Percentiles rank a stretch among this genome's conserved stretches.
phyloP scores from a whole-genome alignment of 1,140 invertebrate species.

The Anastatus disparis region DNA sequence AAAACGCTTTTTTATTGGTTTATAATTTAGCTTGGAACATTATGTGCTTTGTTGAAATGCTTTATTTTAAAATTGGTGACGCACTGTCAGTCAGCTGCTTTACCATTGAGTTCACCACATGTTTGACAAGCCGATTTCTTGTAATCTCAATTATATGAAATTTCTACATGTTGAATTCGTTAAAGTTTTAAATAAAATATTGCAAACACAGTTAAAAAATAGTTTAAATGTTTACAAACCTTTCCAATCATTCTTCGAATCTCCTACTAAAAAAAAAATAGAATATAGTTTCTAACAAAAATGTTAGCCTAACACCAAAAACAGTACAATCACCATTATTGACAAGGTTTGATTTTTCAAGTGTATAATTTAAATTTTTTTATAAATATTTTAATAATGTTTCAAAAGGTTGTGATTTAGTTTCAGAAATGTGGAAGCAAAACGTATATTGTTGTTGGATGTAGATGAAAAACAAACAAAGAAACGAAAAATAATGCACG shows the following conservation, averaged over 20 bases:
- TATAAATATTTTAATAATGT: not conserved
- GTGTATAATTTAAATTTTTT: constrained; percentile 1
- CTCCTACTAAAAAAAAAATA: constrained; percentile 10
- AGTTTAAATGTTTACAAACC: constrained; percentile 34
- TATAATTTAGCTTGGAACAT: too few relatives aligned
- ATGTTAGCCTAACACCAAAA: not conserved
- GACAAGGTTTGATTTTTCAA: constrained; percentile 21
- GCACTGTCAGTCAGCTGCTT: too few relatives aligned
- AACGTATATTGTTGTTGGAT: constrained; percentile 23
- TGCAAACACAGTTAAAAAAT: constrained; percentile 32
- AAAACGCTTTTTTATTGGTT: too few relatives aligned
- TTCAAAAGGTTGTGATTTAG: not conserved
- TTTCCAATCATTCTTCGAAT: constrained; percentile 33
- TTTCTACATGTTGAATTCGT: too few relatives aligned
- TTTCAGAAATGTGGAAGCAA: constrained; percentile 29
- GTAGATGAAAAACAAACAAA: constrained; percentile 12
- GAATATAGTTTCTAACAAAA: too few relatives aligned
- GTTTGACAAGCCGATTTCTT: too few relatives aligned
- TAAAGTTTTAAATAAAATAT: constrained; percentile 25
- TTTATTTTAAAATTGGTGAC: too few relatives aligned
- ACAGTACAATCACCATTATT: not conserved
- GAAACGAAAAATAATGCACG: not conserved
- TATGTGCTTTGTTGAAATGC: too few relatives aligned
- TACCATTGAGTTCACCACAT: too few relatives aligned
- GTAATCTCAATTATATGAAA: too few relatives aligned